These are phyloP conservation scores for Amyelois transitella DNA, from an alignment of 1,140 invertebrate genomes.

Conservation along the genomic window DNA sequence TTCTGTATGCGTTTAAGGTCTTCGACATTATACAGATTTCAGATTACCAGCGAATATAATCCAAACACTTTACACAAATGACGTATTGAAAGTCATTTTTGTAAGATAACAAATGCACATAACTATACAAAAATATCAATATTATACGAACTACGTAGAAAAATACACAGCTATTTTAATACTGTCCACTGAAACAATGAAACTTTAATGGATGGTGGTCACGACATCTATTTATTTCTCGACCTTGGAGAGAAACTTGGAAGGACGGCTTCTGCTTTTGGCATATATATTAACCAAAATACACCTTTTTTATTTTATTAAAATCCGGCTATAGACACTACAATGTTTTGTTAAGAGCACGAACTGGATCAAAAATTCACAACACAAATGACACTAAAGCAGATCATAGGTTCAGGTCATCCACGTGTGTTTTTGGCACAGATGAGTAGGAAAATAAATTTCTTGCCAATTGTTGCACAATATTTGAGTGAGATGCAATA, in stretches of 20 bases:
- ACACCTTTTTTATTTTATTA: background rate
- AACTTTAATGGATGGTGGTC: background rate
- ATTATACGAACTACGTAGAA: constrained; percentile 1
- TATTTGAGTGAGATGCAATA: constrained; percentile 23
- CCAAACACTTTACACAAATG: constrained; percentile 42
- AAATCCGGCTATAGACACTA: no score
- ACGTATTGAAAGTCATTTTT: constrained; percentile 5
- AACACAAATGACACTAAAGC: background rate
- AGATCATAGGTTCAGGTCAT: constrained; percentile 21
- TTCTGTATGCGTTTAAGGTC: constrained; percentile 79
- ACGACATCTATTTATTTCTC: constrained; percentile 3
- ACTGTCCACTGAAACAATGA: constrained; percentile 17
- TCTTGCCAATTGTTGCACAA: constrained; percentile 67
- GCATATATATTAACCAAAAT: background rate
- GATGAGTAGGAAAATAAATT: constrained; percentile 28
- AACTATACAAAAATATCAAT: constrained; percentile 8
- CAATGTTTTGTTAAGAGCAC: background rate
- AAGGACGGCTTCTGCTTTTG: background rate
- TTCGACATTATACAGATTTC: constrained; percentile 75
- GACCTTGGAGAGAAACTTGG: constrained; percentile 18
- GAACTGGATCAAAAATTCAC: background rate
- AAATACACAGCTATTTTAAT: constrained; percentile 16
- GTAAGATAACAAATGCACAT: constrained; percentile 14
- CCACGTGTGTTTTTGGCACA: constrained; percentile 62
- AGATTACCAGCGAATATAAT: constrained; percentile 32